A percentile compares a stretch with the other conserved stretches of the same genome.
Evolutionary conservation across 2,888 invertebrate genomes (phyloP).

Genomic region (Trichogramma dendrolimi): DNA sequence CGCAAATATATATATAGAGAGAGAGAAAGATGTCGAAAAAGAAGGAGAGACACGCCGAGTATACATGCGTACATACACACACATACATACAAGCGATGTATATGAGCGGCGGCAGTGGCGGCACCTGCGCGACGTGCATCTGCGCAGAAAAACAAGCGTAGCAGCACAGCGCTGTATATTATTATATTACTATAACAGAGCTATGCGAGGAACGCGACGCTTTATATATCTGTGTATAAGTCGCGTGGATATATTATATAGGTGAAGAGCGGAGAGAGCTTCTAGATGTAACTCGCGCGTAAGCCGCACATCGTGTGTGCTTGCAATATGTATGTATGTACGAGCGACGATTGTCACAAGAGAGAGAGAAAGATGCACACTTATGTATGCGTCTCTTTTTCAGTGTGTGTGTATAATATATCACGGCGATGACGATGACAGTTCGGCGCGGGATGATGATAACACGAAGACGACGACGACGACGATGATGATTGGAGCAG

Average conservation of each 20-base stretch:
- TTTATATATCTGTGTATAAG: no score
- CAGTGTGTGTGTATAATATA: no score
- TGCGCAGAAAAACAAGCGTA: constrained; percentile 11
- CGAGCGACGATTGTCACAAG: background rate
- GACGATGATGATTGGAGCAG: background rate
- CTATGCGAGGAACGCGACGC: no score
- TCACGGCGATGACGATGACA: no score
- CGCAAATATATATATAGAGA: no score
- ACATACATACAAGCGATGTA: no score
- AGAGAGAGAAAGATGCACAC: background rate
- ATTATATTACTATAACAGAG: no score
- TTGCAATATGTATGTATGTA: background rate
- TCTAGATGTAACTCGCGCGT: background rate
- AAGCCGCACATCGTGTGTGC: background rate
- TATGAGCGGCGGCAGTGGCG: constrained; percentile 9
- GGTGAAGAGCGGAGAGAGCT: no score
- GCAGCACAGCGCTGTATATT: no score
- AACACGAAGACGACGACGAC: background rate
- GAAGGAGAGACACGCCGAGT: background rate
- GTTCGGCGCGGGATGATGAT: background rate
- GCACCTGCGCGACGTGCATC: constrained; percentile 26
- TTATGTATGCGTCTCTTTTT: no score
- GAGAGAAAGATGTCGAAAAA: no score
- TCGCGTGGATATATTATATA: no score
- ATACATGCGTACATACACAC: background rate